phyloP scores from a whole-genome alignment of 2,888 invertebrate genomes.

The Folsomia manolachei region DNA sequence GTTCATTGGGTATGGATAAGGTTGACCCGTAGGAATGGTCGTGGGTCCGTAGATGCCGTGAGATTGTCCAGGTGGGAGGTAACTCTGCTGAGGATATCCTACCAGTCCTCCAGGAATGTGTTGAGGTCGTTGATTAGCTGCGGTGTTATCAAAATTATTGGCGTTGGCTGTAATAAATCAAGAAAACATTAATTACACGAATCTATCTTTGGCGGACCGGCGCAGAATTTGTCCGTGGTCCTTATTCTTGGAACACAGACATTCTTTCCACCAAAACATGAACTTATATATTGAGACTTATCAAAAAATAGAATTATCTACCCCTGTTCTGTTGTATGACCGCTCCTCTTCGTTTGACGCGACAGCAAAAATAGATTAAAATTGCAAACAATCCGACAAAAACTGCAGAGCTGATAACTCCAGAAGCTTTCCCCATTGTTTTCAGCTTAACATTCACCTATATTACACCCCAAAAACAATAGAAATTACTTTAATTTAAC shows the following conservation, averaged over 20 bases:
- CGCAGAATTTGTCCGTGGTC: too few relatives aligned
- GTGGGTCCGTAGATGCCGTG: neutral
- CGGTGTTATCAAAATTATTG: neutral
- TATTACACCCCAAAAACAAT: too few relatives aligned
- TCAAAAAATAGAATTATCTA: too few relatives aligned
- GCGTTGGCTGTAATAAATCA: neutral
- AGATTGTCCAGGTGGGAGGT: neutral
- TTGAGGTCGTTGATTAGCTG: too few relatives aligned
- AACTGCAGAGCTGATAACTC: slow-evolving; percentile 24
- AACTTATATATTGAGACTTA: too few relatives aligned
- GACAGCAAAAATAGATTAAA: slow-evolving; percentile 32
- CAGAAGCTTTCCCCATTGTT: slow-evolving; percentile 30
- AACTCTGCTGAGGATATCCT: slow-evolving; percentile 3
- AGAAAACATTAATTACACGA: neutral
- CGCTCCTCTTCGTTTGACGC: slow-evolving; percentile 23
- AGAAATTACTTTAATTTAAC: too few relatives aligned
- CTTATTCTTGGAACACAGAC: too few relatives aligned
- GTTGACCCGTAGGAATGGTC: neutral
- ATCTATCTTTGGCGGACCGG: too few relatives aligned
- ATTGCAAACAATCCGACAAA: slow-evolving; percentile 30
- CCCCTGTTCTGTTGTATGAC: slow-evolving; percentile 16
- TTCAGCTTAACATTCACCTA: too few relatives aligned
- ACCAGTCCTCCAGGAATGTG: neutral
- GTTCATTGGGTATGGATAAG: neutral
- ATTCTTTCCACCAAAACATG: too few relatives aligned